Evolutionary conservation across 2,797 vertebrate species (phyloP).

Genomic region (Siniperca undulata): DNA sequence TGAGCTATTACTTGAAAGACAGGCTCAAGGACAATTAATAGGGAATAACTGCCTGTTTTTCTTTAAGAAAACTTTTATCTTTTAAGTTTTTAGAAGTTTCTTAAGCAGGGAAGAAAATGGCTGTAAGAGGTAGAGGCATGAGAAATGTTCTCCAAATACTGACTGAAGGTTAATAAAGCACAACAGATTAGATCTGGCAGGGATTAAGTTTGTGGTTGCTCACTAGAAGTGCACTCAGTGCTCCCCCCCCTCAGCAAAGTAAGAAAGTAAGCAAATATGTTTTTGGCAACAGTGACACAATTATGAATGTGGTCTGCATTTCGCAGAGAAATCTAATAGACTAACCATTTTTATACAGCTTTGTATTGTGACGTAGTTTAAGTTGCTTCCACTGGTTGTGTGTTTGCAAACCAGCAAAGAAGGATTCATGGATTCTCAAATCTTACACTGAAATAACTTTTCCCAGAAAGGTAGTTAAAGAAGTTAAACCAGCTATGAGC

Average conservation of each 20-base stretch:
- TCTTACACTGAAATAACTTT: not conserved
- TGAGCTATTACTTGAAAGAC: not conserved
- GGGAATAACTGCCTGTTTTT: not conserved
- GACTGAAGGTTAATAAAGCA: slow-evolving; percentile 21
- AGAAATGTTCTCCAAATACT: slow-evolving; percentile 26
- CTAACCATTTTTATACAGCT: not conserved
- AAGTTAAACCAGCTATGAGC: slow-evolving; percentile 3
- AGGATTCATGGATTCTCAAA: not conserved
- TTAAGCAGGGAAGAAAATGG: not conserved
- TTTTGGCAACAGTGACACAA: not conserved
- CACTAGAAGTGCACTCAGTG: not conserved
- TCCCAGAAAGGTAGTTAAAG: not conserved
- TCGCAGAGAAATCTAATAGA: not conserved
- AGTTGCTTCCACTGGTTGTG: not conserved
- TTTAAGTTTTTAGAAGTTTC: not conserved
- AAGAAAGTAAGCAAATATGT: not conserved
- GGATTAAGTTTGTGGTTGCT: slow-evolving; percentile 24
- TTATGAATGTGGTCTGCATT: not conserved
- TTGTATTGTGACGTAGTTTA: not conserved
- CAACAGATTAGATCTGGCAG: slow-evolving; percentile 26
- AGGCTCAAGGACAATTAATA: not conserved
- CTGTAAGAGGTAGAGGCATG: not conserved
- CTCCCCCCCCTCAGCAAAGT: slow-evolving; percentile 4
- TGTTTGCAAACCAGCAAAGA: not conserved
- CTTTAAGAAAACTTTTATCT: not conserved